phyloP scores from a whole-genome alignment of 2,797 vertebrate genomes.

The Tokudaia tokunoshimensis region DNA sequence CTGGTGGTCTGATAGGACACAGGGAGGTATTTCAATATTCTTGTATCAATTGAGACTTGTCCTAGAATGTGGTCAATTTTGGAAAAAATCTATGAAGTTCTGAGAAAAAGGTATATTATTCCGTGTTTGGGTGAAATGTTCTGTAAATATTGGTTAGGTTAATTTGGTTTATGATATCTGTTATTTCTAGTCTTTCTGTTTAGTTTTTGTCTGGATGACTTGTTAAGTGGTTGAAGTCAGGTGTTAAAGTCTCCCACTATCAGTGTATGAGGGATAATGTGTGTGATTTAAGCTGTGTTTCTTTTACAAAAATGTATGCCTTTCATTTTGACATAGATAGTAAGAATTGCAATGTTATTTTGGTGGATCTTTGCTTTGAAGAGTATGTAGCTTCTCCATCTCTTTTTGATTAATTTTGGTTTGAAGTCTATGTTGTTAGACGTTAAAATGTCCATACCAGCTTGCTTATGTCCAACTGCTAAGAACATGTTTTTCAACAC shows the following conservation, averaged over 20 bases:
- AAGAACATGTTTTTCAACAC: not conserved
- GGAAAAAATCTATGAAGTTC: not conserved
- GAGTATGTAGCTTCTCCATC: not conserved
- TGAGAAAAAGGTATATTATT: not conserved
- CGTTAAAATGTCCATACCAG: not conserved
- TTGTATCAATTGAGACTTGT: not conserved
- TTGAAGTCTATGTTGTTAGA: not conserved
- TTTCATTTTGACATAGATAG: not conserved
- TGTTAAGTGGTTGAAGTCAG: not conserved
- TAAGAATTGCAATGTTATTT: not conserved
- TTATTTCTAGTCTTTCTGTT: not conserved
- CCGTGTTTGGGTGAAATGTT: not conserved
- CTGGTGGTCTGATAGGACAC: not conserved
- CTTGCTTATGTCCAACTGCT: not conserved
- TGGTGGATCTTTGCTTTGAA: not conserved
- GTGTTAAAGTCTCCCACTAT: not conserved
- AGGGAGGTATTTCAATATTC: not conserved
- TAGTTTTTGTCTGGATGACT: not conserved
- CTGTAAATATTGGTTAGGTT: not conserved
- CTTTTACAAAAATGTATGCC: not conserved
- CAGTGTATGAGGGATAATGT: not conserved
- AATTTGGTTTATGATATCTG: not conserved
- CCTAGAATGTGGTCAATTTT: not conserved
- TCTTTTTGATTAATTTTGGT: not conserved
- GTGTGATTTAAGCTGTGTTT: not conserved